Percentiles rank a stretch among this genome's conserved stretches.
phyloP scores from a whole-genome alignment of 1,140 invertebrate species.

The Dinoponera quadriceps region DNA sequence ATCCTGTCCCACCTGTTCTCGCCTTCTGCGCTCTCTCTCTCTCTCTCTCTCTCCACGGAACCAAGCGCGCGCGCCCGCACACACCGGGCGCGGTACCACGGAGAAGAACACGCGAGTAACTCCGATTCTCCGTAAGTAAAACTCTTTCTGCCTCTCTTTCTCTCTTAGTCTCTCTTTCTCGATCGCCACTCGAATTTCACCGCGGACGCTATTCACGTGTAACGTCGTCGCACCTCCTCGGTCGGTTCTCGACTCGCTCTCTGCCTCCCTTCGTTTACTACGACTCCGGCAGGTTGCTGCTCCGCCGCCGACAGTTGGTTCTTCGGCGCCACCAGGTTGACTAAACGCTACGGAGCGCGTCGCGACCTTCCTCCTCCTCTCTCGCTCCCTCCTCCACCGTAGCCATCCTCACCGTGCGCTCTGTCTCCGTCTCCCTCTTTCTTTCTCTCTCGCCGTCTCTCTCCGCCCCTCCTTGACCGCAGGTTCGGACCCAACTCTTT shows the following conservation, averaged over 20 bases:
- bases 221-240: not conserved
- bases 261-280: slow-evolving; percentile 15
- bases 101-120: slow-evolving; percentile 8
- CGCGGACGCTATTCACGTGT: not conserved
- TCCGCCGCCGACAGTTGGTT: slow-evolving; percentile 63
- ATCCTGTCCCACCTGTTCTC: slow-evolving; percentile 65
- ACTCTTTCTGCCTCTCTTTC: no score
- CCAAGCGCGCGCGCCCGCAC: slow-evolving; percentile 27
- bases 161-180: no score
- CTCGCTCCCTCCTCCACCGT: slow-evolving; percentile 47
- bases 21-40: no score
- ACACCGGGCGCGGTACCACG: not conserved
- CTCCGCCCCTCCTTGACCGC: slow-evolving; percentile 58
- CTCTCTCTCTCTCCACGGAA: not conserved
- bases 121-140: no score
- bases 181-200: no score
- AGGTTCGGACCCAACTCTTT: slow-evolving; percentile 48
- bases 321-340: slow-evolving; percentile 80
- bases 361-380: slow-evolving; percentile 59
- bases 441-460: slow-evolving; percentile 40
- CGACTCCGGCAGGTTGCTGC: slow-evolving; percentile 48
- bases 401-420: not conserved
- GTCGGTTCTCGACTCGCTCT: not conserved
- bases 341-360: slow-evolving; percentile 71
- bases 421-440: slow-evolving; percentile 25